A percentile compares a stretch with the other conserved stretches of the same genome.
Conservation (phyloP, 2,113 vertebrate species). For the Rhinolophus ferrumequinum region DNA sequence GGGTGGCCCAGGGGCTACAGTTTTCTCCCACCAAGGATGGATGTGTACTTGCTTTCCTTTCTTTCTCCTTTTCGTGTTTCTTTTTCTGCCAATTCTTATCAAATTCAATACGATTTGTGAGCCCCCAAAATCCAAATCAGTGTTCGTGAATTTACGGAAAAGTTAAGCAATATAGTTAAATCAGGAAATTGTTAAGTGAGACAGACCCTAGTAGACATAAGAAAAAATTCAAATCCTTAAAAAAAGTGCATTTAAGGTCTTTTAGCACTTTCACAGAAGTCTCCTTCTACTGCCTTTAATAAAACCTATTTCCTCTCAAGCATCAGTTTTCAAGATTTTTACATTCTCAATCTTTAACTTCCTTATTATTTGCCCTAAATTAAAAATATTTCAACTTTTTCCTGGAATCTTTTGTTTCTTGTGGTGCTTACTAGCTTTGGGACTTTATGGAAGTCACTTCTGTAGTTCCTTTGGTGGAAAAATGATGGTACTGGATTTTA, state of each 20-base stretch:
- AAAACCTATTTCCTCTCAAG: neutral
- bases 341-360: neutral
- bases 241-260: neutral
- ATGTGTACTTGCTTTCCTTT: neutral
- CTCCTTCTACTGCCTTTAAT: neutral
- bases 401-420: conserved; percentile 8
- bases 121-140: neutral
- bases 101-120: neutral
- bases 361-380: neutral
- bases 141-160: neutral
- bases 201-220: neutral
- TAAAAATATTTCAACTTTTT: neutral
- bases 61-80: neutral
- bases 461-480: neutral
- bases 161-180: neutral
- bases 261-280: neutral
- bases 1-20: neutral
- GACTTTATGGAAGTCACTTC: neutral
- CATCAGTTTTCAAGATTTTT: neutral
- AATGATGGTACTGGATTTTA: neutral
- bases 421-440: neutral
- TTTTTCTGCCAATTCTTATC: neutral
- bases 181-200: neutral
- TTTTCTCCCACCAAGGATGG: neutral
- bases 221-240: neutral